These are phyloP conservation scores for Gallinago nigripennis DNA, from an alignment of 2,797 vertebrate genomes.

Conservation along the genomic window DNA sequence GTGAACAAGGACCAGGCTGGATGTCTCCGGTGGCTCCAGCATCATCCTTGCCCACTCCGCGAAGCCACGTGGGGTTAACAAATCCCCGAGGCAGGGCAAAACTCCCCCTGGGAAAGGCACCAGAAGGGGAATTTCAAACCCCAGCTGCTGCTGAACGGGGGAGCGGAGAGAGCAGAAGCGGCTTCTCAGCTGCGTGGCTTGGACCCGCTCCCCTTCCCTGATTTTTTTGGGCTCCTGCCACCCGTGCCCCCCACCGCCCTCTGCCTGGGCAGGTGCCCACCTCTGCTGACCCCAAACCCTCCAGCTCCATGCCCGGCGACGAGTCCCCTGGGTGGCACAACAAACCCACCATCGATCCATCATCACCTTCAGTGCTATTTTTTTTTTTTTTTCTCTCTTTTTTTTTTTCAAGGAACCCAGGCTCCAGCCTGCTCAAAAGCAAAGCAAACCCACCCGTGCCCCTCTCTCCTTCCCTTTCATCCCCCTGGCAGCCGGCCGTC, in stretches of 20 bases:
- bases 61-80: neutral
- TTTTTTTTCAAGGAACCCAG: neutral
- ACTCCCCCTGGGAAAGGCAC: neutral
- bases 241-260: accelerated
- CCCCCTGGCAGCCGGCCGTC: neutral
- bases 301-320: accelerated
- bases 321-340: accelerated
- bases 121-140: neutral
- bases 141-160: neutral
- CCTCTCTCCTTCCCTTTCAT: neutral
- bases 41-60: accelerated
- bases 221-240: neutral
- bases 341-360: neutral
- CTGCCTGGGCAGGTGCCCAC: accelerated
- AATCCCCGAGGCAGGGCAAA: neutral
- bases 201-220: neutral
- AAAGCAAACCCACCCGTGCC: neutral
- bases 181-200: neutral
- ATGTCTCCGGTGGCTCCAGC: accelerated
- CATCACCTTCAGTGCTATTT: accelerated
- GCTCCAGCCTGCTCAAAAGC: neutral
- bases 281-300: neutral
- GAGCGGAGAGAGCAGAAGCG: neutral
- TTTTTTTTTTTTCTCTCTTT: too few species aligned
- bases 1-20: neutral